phyloP scores from a whole-genome alignment of 2,113 vertebrate species.

The Sphyrna mokarran region DNA sequence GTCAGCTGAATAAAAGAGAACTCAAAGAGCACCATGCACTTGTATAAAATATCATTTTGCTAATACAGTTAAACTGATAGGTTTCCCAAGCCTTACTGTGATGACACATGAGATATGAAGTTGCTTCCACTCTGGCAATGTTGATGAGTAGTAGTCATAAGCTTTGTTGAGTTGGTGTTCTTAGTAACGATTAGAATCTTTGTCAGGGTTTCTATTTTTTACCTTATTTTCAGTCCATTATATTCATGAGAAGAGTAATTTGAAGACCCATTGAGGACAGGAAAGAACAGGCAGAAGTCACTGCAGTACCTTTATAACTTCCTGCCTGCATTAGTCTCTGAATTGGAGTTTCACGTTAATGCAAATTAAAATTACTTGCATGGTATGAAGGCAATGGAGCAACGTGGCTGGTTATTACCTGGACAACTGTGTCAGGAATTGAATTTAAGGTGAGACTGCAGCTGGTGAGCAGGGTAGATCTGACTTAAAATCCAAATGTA shows the following conservation, averaged over 20 bases:
- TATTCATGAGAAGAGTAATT: neutral
- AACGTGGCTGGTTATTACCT: neutral
- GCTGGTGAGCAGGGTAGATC: neutral
- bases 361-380: neutral
- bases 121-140: neutral
- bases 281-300: neutral
- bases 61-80: neutral
- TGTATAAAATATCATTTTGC: neutral
- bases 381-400: neutral
- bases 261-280: neutral
- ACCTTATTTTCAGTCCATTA: neutral
- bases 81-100: neutral
- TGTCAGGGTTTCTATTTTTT: neutral
- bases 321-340: neutral
- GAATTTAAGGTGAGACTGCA: neutral
- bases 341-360: neutral
- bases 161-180: neutral
- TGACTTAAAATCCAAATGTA: neutral
- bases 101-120: neutral
- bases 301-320: neutral
- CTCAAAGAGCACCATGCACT: neutral
- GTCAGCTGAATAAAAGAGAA: neutral
- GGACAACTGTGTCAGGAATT: neutral
- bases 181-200: neutral
- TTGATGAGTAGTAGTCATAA: neutral